A percentile compares a stretch with the other conserved stretches of the same genome.
phyloP scores from a whole-genome alignment of 30 jellyfish, hydroid and myxozoan genomes.

The Mastigias papua region DNA sequence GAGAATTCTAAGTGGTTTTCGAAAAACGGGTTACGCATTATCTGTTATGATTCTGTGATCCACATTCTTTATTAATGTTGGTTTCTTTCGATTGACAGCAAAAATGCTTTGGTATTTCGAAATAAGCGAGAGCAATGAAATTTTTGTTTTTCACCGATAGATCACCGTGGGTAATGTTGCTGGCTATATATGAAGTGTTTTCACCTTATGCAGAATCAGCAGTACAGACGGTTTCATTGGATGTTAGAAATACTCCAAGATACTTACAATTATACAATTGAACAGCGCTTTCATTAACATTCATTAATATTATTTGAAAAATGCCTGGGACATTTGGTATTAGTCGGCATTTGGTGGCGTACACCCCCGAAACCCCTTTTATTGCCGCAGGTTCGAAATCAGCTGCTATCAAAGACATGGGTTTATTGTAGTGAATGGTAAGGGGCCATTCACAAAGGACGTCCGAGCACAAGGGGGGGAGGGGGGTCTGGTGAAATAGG shows the following conservation, averaged over 20 bases:
- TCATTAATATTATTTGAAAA: background rate
- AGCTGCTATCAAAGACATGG: background rate
- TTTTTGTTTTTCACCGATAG: background rate
- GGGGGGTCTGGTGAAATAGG: no score
- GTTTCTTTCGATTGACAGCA: background rate
- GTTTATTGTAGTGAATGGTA: background rate
- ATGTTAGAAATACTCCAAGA: background rate
- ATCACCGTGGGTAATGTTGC: background rate
- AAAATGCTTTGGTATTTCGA: background rate
- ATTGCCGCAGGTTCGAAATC: background rate
- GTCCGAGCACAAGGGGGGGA: no score
- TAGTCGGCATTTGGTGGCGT: background rate
- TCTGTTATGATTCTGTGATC: background rate
- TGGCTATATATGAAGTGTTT: background rate
- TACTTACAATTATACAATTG: background rate
- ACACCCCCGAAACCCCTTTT: background rate
- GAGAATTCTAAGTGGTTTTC: conserved; percentile 22
- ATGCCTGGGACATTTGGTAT: background rate
- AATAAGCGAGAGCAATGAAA: background rate
- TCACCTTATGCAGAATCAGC: background rate
- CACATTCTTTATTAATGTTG: background rate
- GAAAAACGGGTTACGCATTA: conserved; percentile 25
- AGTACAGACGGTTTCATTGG: background rate
- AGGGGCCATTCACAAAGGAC: no score
- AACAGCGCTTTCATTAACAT: background rate